Evolutionary conservation across 2,888 invertebrate species (phyloP).

Genomic region (Trissoscelio sp.): DNA sequence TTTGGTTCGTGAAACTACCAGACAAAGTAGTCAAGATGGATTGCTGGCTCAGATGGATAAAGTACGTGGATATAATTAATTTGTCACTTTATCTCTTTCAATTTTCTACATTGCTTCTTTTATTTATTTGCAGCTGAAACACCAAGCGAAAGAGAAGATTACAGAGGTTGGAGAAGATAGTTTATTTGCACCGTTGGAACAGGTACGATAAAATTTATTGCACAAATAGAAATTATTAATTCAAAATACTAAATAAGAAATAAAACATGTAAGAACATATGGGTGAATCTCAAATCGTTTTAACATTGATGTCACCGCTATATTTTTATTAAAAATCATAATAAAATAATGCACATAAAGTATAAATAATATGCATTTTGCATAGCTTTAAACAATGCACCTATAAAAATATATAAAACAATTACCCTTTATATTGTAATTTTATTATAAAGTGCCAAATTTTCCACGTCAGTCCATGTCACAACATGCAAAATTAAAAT

Average conservation of each 20-base stretch:
- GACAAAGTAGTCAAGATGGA: constrained; percentile 95
- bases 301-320: too few relatives aligned
- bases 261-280: too few relatives aligned
- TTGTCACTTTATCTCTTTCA: neutral
- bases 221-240: neutral
- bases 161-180: constrained; percentile 90
- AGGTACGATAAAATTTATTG: constrained; percentile 84
- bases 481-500: too few relatives aligned
- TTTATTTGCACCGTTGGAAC: constrained; percentile 91
- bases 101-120: neutral
- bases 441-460: too few relatives aligned
- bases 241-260: neutral
- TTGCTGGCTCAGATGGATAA: constrained; percentile 95
- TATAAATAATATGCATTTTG: too few relatives aligned
- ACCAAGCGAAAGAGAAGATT: constrained; percentile 87
- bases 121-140: constrained; percentile 84
- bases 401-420: too few relatives aligned
- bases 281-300: too few relatives aligned
- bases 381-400: too few relatives aligned
- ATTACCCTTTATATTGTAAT: too few relatives aligned
- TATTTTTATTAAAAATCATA: too few relatives aligned
- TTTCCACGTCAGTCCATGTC: too few relatives aligned
- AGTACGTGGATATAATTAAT: constrained; percentile 84
- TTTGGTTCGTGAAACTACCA: constrained; percentile 92
- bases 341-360: too few relatives aligned